These are phyloP conservation scores for Tipula unca DNA, from an alignment of 2,888 invertebrate species.

Conservation along the genomic window DNA sequence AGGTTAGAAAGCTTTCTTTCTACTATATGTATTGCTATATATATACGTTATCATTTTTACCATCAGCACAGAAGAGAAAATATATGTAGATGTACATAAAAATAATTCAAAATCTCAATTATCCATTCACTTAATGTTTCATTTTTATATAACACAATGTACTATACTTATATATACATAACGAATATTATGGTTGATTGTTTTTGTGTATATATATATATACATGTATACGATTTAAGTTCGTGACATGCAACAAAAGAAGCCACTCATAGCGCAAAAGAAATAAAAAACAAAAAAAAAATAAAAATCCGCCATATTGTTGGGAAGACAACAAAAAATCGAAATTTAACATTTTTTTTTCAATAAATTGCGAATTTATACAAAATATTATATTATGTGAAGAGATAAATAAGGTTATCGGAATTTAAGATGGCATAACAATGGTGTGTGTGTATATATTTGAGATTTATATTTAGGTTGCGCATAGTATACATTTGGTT, in stretches of 20 bases:
- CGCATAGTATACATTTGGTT: no score
- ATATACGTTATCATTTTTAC: not conserved
- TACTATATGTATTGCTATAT: not conserved
- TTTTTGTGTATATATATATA: not conserved
- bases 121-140: slow-evolving; percentile 1
- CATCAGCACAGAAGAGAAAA: not conserved
- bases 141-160: not conserved
- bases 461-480: no score
- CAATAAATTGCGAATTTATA: not conserved
- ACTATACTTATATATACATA: not conserved
- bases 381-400: not conserved
- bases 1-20: not conserved
- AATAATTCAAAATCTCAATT: not conserved
- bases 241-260: slow-evolving; percentile 19
- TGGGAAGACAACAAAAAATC: not conserved
- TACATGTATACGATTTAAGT: not conserved
- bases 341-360: not conserved
- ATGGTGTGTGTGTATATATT: no score
- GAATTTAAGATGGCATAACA: not conserved
- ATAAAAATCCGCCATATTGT: not conserved
- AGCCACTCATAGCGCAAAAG: slow-evolving; percentile 17
- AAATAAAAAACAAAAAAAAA: not conserved
- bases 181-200: not conserved
- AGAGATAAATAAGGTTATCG: not conserved
- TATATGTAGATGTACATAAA: not conserved